Evolutionary conservation across 2,888 invertebrate genomes (phyloP).

Genomic region (Coenonympha arcania): DNA sequence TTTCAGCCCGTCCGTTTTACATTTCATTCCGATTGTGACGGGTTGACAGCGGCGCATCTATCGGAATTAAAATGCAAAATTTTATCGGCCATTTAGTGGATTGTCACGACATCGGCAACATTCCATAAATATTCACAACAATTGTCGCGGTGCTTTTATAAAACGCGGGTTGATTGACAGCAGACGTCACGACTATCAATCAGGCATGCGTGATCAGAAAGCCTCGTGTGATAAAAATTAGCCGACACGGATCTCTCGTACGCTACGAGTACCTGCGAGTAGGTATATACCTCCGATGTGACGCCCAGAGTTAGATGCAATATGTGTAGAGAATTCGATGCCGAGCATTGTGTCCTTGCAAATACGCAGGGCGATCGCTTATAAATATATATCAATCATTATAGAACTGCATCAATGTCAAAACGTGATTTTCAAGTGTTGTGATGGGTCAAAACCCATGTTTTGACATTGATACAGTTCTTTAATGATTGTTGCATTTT

Average conservation of each 20-base stretch:
- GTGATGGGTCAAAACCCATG: too few relatives aligned
- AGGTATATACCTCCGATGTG: not conserved
- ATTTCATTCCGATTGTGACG: slow-evolving; percentile 38
- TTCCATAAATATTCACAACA: slow-evolving; percentile 68
- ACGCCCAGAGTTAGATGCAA: slow-evolving; percentile 9
- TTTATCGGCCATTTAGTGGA: slow-evolving; percentile 54
- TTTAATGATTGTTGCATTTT: too few relatives aligned
- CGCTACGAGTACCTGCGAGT: slow-evolving; percentile 9
- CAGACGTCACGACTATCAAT: slow-evolving; percentile 61
- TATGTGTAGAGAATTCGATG: slow-evolving; percentile 33
- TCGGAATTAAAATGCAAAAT: slow-evolving; percentile 54
- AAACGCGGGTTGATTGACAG: slow-evolving; percentile 59
- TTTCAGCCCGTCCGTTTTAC: slow-evolving; percentile 47
- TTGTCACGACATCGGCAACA: slow-evolving; percentile 45
- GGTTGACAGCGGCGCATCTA: slow-evolving; percentile 39
- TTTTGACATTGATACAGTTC: too few relatives aligned
- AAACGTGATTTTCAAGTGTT: too few relatives aligned
- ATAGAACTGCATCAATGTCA: too few relatives aligned
- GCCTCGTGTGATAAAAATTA: slow-evolving; percentile 27
- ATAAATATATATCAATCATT: too few relatives aligned
- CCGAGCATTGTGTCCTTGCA: slow-evolving; percentile 37
- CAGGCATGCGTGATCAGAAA: slow-evolving; percentile 53
- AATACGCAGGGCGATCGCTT: too few relatives aligned
- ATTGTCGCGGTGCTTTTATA: slow-evolving; percentile 58
- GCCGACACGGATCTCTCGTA: slow-evolving; percentile 25